A percentile compares a stretch with the other conserved stretches of the same genome.
Conservation (phyloP, 2,888 invertebrate species). For the Ormyrus rosae region DNA sequence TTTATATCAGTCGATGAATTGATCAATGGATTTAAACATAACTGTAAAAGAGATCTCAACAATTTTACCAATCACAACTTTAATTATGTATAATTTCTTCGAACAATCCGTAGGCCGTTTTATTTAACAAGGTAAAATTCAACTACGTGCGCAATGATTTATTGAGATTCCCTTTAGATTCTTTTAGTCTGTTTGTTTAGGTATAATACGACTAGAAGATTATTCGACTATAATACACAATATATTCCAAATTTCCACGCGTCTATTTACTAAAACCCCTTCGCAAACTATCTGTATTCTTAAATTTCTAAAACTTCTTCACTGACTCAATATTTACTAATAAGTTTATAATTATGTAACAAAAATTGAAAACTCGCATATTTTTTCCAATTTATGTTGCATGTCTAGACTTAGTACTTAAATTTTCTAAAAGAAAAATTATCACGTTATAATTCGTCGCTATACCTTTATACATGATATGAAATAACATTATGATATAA, state of each 20-base stretch:
- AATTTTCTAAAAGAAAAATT: conserved; percentile 7
- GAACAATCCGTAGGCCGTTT: conserved; percentile 21
- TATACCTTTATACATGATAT: conserved; percentile 36
- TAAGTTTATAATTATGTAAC: not conserved
- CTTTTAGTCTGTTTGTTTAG: conserved; percentile 26
- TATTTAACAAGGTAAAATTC: conserved; percentile 16
- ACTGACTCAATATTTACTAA: not conserved
- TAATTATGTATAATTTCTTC: conserved; percentile 19
- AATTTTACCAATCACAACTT: not conserved
- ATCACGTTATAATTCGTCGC: conserved; percentile 14
- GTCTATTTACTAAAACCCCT: conserved; percentile 19
- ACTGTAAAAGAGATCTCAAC: conserved; percentile 15
- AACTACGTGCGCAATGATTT: conserved; percentile 23
- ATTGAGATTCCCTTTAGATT: conserved; percentile 22
- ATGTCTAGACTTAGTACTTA: not conserved
- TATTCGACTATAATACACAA: conserved; percentile 55
- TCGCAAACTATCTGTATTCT: conserved; percentile 20
- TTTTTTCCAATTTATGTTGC: not conserved
- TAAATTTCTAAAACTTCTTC: not conserved
- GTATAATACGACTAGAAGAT: conserved; percentile 51
- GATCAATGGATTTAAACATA: not conserved
- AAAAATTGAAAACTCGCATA: not conserved
- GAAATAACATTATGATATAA: conserved; percentile 34
- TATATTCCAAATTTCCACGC: conserved; percentile 19
- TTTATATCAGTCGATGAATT: not conserved